Evolutionary conservation across 2,113 vertebrate species (phyloP).

Genomic region (Prionailurus viverrinus): DNA sequence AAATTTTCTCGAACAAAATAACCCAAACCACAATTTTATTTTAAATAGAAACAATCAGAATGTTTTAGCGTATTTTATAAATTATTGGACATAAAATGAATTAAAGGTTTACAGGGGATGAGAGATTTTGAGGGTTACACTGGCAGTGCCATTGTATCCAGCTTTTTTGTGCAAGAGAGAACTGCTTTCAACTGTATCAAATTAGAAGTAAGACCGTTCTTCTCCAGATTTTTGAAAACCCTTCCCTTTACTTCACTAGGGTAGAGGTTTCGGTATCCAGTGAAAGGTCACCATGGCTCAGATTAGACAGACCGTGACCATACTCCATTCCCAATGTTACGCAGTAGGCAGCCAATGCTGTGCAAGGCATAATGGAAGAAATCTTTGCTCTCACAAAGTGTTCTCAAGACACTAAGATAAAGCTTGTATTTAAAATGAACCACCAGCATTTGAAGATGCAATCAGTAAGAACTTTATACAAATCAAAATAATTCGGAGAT

Average conservation of each 20-base stretch:
- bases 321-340: background rate
- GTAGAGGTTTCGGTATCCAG: background rate
- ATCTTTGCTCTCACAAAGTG: background rate
- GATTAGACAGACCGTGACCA: background rate
- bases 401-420: background rate
- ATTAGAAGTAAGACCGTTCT: background rate
- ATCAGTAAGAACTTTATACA: background rate
- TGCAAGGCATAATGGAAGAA: background rate
- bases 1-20: constrained; percentile 45
- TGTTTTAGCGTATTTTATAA: background rate
- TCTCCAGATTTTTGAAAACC: fast-evolving
- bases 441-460: background rate
- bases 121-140: background rate
- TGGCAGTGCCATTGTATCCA: background rate
- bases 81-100: background rate
- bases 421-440: background rate
- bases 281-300: background rate
- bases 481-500: background rate
- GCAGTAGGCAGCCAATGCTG: background rate
- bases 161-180: background rate
- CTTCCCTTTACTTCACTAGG: background rate
- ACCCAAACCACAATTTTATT: background rate
- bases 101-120: background rate
- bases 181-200: background rate
- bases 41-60: constrained; percentile 41